These are phyloP conservation scores for Scarus forsteni DNA, from an alignment of 2,797 vertebrate species.

Conservation along the genomic window DNA sequence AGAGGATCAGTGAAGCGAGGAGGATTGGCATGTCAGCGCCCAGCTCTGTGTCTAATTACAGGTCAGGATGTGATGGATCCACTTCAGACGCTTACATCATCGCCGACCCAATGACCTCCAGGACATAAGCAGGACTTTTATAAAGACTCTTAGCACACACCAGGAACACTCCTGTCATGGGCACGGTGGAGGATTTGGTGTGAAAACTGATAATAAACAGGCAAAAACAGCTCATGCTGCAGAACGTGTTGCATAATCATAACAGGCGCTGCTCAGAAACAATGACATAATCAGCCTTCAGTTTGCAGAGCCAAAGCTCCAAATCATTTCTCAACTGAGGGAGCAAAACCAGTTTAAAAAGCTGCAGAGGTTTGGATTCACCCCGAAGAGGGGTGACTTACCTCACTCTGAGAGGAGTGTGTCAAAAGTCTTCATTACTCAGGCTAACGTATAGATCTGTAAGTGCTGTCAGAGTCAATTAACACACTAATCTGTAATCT, in stretches of 20 bases:
- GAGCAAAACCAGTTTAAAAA: neutral
- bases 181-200: neutral
- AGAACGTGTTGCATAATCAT: conserved; percentile 23
- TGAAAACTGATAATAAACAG: neutral
- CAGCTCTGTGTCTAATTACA: conserved; percentile 55
- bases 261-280: neutral
- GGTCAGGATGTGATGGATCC: conserved; percentile 36
- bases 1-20: conserved; percentile 45
- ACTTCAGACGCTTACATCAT: conserved; percentile 43
- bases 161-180: neutral
- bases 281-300: conserved; percentile 14
- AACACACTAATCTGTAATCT: conserved; percentile 35
- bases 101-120: conserved; percentile 43
- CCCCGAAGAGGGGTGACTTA: neutral
- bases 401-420: neutral
- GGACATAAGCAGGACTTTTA: neutral
- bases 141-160: conserved; percentile 3
- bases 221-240: conserved; percentile 11
- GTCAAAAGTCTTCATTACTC: neutral
- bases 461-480: conserved; percentile 21
- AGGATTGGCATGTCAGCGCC: conserved; percentile 31
- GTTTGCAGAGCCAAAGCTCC: conserved; percentile 7
- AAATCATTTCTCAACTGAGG: conserved; percentile 2
- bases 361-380: conserved; percentile 1
- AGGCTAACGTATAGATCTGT: neutral